Percentiles rank a stretch among this genome's conserved stretches.
Conservation (phyloP, 2,113 vertebrate species). For the Oncorhynchus tshawytscha region DNA sequence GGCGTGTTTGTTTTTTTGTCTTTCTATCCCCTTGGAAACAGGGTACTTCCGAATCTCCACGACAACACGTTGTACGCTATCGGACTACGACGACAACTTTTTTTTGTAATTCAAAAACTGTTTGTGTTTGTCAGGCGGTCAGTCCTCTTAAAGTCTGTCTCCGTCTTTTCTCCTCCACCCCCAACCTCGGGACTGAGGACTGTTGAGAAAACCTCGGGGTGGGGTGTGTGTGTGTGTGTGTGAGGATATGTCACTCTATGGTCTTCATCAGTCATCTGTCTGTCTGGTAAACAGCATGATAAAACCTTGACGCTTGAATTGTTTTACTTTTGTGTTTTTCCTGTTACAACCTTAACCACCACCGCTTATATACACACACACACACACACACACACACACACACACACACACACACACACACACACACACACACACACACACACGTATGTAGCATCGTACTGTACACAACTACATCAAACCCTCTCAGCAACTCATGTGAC, state of each 20-base stretch:
- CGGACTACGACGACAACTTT: conserved; percentile 12
- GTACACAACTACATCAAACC: conserved; percentile 31
- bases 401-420: conserved; percentile 15
- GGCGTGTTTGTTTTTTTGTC: conserved; percentile 37
- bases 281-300: neutral
- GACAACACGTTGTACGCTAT: conserved; percentile 7
- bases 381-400: conserved; percentile 44
- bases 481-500: conserved; percentile 16
- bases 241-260: conserved; percentile 1
- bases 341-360: conserved; percentile 26
- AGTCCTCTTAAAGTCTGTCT: neutral
- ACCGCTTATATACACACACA: neutral
- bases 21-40: conserved; percentile 65
- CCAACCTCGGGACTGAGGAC: conserved; percentile 17
- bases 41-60: conserved; percentile 62
- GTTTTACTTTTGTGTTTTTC: conserved; percentile 44
- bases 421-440: no score
- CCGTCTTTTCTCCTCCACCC: neutral
- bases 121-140: conserved; percentile 9
- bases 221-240: neutral
- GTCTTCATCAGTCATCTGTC: conserved; percentile 44
- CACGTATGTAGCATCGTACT: conserved; percentile 43
- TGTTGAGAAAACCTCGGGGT: conserved; percentile 16
- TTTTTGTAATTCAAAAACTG: conserved; percentile 6
- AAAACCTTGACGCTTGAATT: conserved; percentile 66